Base-by-base conservation (phyloP, 2,113 vertebrate genomes). In the Azemiops feae region DNA sequence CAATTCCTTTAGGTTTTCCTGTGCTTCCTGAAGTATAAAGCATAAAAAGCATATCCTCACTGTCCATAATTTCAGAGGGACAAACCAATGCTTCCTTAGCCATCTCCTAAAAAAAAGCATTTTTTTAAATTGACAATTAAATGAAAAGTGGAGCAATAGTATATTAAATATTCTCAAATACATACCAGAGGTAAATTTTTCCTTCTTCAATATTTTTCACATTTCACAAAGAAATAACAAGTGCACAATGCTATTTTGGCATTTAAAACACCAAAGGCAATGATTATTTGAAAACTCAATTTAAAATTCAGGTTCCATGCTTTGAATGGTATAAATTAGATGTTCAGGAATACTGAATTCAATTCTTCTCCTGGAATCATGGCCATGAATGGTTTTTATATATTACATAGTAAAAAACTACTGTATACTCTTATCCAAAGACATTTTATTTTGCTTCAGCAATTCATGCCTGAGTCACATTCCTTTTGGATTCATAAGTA, bases 21-120 rank as follows among this genome's bases (percentile, higher is more conserved):
- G 99, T 99, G 94, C 99, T 99, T 55, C 99, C 98, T 0, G 99
- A 99, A 0, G 99, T 99, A 25, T 99, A 99, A 27, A 99, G 97
- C 97, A 99, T 97, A 92, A 99, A 99, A 27, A 99, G 97, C 89
- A 97, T 60, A 45, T 99, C 99, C 93, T 99, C 99, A 0, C 99
- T 99, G 96, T 97, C 98, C 98, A 99, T 98, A 87, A 98, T 97
- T 94, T 99, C 98, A 4, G 98, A 97, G 20, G 94, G 0, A 11
- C 99, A 99, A 0, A 96, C 91, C 0, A 98, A 52, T 18, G 97
- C 94, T 95, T 98, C 98, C 45, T 95, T 97, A 87, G 97, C 96
- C 98, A 99, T 99, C 89, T 98, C 98, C 99, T 99, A 94, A 34
- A 81, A 91, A 91, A 18, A 89, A 34, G 16, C 95, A 90, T 50